Evolutionary conservation across 2,888 invertebrate species (phyloP).

Genomic region (Cryptus armator): DNA sequence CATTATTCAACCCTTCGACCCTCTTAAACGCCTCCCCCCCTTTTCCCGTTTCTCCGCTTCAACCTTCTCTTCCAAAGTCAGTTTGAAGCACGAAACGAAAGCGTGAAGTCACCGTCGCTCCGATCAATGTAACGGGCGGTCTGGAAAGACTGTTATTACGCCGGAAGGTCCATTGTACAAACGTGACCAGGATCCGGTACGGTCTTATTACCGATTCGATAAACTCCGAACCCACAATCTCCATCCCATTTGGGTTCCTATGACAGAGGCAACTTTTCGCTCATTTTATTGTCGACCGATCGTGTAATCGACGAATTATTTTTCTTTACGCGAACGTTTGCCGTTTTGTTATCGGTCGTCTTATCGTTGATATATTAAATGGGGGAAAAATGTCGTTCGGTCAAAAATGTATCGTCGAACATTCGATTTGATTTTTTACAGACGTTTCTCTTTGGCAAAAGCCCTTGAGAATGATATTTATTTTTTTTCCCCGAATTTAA

Average conservation of each 20-base stretch:
- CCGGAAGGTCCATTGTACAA: conserved; percentile 53
- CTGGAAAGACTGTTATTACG: conserved; percentile 55
- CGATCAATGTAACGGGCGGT: conserved; percentile 46
- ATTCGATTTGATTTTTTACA: not conserved
- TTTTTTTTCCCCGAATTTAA: too few relatives aligned
- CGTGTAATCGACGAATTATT: conserved; percentile 5
- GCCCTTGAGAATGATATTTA: too few relatives aligned
- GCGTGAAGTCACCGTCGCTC: conserved; percentile 40
- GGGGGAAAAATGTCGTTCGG: not conserved
- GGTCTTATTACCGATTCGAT: conserved; percentile 47
- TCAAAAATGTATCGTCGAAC: not conserved
- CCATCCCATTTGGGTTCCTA: conserved; percentile 4
- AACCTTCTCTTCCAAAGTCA: conserved; percentile 8
- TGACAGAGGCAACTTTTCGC: conserved; percentile 23
- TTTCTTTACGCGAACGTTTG: not conserved
- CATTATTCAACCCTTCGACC: conserved; percentile 64
- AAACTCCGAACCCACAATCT: not conserved
- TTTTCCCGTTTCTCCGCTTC: not conserved
- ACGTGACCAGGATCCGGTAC: conserved; percentile 23
- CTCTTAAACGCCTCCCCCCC: conserved; percentile 25
- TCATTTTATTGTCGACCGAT: conserved; percentile 1
- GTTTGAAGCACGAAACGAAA: conserved; percentile 40
- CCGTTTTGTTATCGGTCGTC: not conserved
- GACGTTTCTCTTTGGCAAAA: not conserved
- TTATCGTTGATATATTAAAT: not conserved